Conservation (phyloP, 2,797 vertebrate genomes). For the Poecilia wingei region DNA sequence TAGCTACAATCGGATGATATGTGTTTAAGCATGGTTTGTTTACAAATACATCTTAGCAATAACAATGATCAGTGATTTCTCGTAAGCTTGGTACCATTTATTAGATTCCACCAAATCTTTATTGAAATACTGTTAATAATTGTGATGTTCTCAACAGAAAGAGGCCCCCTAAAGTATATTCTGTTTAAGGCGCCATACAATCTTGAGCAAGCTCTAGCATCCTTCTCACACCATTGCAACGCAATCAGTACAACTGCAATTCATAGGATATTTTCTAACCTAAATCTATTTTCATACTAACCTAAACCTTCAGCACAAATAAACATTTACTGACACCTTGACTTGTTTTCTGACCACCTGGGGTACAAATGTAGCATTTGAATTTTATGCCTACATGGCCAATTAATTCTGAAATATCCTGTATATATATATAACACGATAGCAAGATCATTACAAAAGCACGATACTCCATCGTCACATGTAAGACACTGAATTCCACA, state of each 20-base stretch:
- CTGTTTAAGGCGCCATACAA: too few species aligned
- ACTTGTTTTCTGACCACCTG: not conserved
- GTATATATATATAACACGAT: not conserved
- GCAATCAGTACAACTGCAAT: not conserved
- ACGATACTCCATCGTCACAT: not conserved
- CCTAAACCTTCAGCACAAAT: not conserved
- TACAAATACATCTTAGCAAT: too few species aligned
- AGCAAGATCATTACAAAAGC: not conserved
- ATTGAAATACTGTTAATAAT: too few species aligned
- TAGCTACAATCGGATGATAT: not conserved
- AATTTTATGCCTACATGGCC: not conserved
- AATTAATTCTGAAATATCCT: not conserved
- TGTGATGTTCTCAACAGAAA: too few species aligned
- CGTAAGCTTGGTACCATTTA: too few species aligned
- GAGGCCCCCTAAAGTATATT: too few species aligned
- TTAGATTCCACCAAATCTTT: too few species aligned
- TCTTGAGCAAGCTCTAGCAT: too few species aligned
- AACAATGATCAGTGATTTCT: too few species aligned
- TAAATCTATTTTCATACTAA: not conserved
- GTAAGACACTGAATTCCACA: not conserved
- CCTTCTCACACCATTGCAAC: not conserved
- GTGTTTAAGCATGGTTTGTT: too few species aligned
- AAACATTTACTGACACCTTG: not conserved
- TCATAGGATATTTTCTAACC: too few species aligned
- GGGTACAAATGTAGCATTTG: not conserved